Percentiles rank a stretch among this genome's conserved stretches.
Evolutionary conservation across 2,797 vertebrate genomes (phyloP).

Genomic region (Acridotheres tristis): DNA sequence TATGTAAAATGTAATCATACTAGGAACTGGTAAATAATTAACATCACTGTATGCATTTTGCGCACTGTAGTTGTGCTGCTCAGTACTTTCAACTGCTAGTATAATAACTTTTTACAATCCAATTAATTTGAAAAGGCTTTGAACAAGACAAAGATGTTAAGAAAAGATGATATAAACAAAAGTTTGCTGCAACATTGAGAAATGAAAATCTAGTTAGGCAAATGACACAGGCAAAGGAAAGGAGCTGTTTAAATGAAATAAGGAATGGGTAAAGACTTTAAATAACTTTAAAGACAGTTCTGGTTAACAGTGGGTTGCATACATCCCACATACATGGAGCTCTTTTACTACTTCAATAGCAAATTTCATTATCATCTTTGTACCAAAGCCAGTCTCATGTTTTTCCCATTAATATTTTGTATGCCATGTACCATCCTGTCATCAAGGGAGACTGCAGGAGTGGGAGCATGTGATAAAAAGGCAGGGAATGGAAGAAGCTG

Average conservation of each 20-base stretch:
- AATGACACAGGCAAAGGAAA: not conserved
- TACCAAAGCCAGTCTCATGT: not conserved
- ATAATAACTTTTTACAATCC: not conserved
- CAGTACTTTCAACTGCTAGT: not conserved
- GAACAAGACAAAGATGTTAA: not conserved
- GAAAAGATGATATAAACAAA: not conserved
- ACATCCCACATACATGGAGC: not conserved
- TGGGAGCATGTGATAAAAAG: not conserved
- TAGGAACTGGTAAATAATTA: slow-evolving; percentile 22
- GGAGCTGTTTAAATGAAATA: not conserved
- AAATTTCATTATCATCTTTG: not conserved
- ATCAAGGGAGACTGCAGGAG: not conserved
- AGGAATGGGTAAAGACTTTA: not conserved
- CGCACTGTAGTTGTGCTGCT: not conserved
- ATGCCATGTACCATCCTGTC: not conserved
- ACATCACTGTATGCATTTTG: not conserved
- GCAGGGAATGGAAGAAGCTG: not conserved
- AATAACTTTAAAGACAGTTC: not conserved
- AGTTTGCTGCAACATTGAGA: not conserved
- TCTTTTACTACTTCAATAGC: not conserved
- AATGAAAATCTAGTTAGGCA: not conserved
- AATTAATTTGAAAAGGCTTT: not conserved
- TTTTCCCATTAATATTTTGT: not conserved
- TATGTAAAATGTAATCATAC: not conserved
- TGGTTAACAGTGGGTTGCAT: not conserved